Percentiles rank a stretch among this genome's conserved stretches.
Conservation (phyloP, 2,888 invertebrate genomes). For the Notodonta ziczac region DNA sequence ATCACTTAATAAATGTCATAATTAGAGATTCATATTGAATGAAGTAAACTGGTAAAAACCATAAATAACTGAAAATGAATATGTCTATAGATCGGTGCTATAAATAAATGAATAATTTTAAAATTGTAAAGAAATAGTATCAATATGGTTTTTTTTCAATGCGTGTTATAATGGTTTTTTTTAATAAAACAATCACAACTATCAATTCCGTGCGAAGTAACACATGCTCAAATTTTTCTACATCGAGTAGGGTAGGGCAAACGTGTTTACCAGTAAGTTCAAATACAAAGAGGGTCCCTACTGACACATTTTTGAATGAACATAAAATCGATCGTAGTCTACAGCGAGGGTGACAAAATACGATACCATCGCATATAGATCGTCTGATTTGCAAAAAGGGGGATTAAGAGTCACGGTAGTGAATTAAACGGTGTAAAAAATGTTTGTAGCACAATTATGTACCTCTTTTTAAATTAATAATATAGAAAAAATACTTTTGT, state of each 20-base stretch:
- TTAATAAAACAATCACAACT: conserved; percentile 1
- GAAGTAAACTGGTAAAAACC: no score
- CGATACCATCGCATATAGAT: not conserved
- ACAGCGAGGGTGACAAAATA: conserved; percentile 44
- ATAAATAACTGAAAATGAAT: no score
- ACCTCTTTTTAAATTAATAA: not conserved
- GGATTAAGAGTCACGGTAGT: not conserved
- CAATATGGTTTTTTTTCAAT: not conserved
- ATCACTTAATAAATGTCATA: no score
- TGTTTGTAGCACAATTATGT: not conserved
- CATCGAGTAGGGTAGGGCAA: conserved; percentile 25
- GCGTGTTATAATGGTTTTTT: not conserved
- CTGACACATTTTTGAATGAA: conserved; percentile 68
- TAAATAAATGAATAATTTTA: no score
- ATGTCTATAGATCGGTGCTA: no score
- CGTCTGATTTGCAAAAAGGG: not conserved
- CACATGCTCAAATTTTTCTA: conserved; percentile 26
- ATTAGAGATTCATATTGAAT: no score
- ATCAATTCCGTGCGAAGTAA: conserved; percentile 26
- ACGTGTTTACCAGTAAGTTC: conserved; percentile 30
- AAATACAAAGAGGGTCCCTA: conserved; percentile 47
- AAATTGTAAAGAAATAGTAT: conserved; percentile 1
- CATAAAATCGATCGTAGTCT: conserved; percentile 49
- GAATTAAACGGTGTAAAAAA: not conserved
- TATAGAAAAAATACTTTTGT: no score